phyloP scores from a whole-genome alignment of 2,113 vertebrate species.

The Tiliqua scincoides region DNA sequence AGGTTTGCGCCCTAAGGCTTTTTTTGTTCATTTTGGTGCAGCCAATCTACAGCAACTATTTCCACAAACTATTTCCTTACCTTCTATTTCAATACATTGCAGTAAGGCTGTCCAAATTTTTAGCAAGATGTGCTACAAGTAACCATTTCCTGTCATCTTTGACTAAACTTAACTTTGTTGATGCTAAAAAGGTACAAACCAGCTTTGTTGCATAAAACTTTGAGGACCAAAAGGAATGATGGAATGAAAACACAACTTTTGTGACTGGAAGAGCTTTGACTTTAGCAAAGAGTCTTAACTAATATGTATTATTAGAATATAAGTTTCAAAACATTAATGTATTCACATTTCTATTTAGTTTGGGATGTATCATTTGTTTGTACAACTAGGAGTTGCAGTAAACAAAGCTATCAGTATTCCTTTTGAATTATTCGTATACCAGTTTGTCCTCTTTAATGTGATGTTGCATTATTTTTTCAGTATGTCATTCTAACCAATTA shows the following conservation, averaged over 20 bases:
- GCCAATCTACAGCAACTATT: neutral
- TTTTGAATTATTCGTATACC: neutral
- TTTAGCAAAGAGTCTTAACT: neutral
- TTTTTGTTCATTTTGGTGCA: neutral
- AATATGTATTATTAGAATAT: neutral
- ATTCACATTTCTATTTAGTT: neutral
- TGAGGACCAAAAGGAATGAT: too few species aligned
- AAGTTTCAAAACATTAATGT: neutral
- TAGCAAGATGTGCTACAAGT: neutral
- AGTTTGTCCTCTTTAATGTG: neutral
- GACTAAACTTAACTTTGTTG: neutral
- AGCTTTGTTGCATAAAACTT: too few species aligned
- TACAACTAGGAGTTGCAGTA: neutral
- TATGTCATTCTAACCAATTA: neutral
- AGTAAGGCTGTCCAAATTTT: neutral
- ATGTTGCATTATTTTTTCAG: neutral
- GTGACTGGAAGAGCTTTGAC: neutral
- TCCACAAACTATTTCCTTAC: neutral
- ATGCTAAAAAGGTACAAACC: neutral
- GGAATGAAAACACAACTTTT: neutral
- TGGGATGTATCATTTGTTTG: neutral
- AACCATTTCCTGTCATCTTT: neutral
- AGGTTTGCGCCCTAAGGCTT: too few species aligned
- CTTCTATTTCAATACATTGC: neutral
- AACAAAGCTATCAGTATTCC: neutral